Percentiles rank a stretch among this genome's conserved stretches.
phyloP scores from a whole-genome alignment of 1,140 invertebrate genomes.

The Bemisia tabaci region DNA sequence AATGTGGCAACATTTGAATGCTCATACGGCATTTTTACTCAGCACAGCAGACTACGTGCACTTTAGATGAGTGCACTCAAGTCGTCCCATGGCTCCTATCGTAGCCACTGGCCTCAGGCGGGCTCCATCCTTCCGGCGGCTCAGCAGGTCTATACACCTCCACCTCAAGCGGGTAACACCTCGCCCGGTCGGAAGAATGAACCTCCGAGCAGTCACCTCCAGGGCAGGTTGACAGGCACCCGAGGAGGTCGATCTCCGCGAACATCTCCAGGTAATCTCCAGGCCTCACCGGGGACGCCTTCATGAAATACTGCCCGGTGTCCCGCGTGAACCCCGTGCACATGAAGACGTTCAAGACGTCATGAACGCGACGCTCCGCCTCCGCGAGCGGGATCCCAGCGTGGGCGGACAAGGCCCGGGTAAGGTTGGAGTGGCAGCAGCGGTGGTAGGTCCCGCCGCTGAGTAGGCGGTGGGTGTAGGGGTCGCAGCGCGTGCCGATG shows the following conservation, averaged over 20 bases:
- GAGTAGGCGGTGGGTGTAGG: constrained; percentile 35
- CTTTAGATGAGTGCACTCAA: too few relatives aligned
- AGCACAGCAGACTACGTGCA: too few relatives aligned
- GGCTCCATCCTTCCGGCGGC: too few relatives aligned
- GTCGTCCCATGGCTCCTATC: too few relatives aligned
- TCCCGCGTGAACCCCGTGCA: constrained; percentile 34
- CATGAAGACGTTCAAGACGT: constrained; percentile 39
- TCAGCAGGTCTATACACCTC: too few relatives aligned
- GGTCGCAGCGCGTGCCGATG: constrained; percentile 35
- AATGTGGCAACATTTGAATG: too few relatives aligned
- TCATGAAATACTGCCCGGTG: constrained; percentile 36
- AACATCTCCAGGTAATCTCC: constrained; percentile 38
- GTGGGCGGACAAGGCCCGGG: constrained; percentile 31
- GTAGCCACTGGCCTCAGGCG: too few relatives aligned
- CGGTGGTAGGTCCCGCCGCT: constrained; percentile 30
- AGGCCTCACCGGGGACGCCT: constrained; percentile 33
- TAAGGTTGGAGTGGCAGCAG: constrained; percentile 35
- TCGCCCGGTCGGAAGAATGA: too few relatives aligned
- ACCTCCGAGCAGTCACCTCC: too few relatives aligned
- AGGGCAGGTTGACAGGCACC: constrained; percentile 34
- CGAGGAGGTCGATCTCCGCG: constrained; percentile 37
- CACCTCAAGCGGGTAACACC: too few relatives aligned
- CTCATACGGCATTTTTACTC: too few relatives aligned
- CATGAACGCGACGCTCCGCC: constrained; percentile 35
- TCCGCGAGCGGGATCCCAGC: constrained; percentile 31